Evolutionary conservation across 1,140 invertebrate species (phyloP).

Genomic region (Bombus balteatus): DNA sequence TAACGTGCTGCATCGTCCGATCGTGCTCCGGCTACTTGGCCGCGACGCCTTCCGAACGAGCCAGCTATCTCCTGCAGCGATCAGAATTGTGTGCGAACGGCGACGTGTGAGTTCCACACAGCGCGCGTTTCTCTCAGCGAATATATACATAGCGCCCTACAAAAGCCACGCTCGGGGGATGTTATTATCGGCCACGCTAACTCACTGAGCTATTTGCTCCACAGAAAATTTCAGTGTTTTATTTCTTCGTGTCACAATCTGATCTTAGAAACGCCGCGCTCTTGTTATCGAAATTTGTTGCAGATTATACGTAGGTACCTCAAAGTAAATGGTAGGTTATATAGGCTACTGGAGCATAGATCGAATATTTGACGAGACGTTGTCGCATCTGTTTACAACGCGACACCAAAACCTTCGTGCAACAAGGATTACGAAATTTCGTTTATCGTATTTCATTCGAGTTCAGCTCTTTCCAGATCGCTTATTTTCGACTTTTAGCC

Average conservation of each 20-base stretch:
- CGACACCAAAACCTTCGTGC: not conserved
- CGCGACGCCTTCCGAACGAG: constrained; percentile 32
- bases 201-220: not conserved
- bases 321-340: not conserved
- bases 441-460: not conserved
- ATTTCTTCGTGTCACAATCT: not conserved
- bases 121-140: not conserved
- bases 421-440: no score
- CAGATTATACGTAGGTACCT: not conserved
- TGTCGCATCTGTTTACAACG: not conserved
- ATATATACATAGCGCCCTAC: constrained; percentile 7
- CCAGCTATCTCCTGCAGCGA: constrained; percentile 31
- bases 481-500: constrained; percentile 57
- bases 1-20: constrained; percentile 41
- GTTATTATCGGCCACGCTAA: constrained; percentile 11
- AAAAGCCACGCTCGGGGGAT: not conserved
- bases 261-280: not conserved
- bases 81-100: constrained; percentile 36
- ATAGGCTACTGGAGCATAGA: not conserved
- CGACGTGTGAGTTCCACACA: constrained; percentile 23
- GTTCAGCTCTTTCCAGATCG: constrained; percentile 16
- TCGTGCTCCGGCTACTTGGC: constrained; percentile 29
- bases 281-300: constrained; percentile 11
- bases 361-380: not conserved
- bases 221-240: not conserved